Percentiles rank a stretch among this genome's conserved stretches.
Evolutionary conservation across 1,140 invertebrate genomes (phyloP).

Genomic region (Microplitis demolitor): DNA sequence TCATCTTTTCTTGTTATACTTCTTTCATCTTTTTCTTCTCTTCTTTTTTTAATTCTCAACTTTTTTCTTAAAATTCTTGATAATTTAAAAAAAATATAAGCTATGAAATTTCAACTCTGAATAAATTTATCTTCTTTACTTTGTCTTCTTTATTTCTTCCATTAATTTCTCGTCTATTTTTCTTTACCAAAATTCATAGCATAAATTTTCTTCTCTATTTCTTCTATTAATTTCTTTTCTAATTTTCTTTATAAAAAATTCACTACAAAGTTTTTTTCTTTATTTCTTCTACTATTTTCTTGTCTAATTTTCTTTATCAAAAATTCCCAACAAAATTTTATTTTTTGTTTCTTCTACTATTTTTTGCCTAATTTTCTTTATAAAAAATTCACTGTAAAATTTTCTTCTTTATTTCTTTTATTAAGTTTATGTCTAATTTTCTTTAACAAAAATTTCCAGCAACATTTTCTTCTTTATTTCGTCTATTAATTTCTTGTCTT

Average conservation of each 20-base stretch:
- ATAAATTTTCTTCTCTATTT: background rate
- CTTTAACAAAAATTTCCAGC: background rate
- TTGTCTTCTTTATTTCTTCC: background rate
- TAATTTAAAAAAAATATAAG: background rate
- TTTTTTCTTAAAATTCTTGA: background rate
- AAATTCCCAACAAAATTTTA: background rate
- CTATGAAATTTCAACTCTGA: background rate
- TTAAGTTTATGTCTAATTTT: background rate
- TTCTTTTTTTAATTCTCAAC: constrained; percentile 8
- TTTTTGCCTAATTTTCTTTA: no score
- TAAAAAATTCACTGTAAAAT: no score
- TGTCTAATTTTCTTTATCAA: no score
- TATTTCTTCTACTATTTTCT: background rate
- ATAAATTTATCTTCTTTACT: background rate
- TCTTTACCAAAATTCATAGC: no score
- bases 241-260: background rate
- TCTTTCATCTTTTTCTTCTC: background rate
- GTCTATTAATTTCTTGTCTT: no score
- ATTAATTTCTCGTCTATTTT: background rate
- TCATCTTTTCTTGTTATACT: background rate
- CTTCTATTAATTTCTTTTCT: background rate
- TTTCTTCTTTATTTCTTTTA: background rate
- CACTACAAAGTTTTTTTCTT: background rate
- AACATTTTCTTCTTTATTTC: background rate
- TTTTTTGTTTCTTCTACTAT: constrained; percentile 1